Base-by-base conservation (phyloP, 1,140 invertebrate genomes). In the Heliconius hermathena region DNA sequence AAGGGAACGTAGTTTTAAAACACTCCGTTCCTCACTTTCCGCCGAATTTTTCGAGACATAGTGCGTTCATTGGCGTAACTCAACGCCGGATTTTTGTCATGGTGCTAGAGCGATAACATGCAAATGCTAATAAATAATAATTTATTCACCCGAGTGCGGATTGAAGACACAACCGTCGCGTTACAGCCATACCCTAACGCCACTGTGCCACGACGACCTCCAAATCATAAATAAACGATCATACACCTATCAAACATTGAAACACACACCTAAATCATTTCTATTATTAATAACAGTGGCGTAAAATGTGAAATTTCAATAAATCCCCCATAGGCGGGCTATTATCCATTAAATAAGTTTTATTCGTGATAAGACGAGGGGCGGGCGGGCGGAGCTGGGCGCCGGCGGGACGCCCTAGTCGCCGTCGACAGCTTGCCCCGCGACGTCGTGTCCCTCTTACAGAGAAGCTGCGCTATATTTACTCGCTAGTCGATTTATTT, bases 281-380 rank as follows among this genome's bases (percentile, higher is more conserved):
- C 84, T 88, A 88, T 88, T 83, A 86, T 89, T 87, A 90, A 89
- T 88, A 87, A 87, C 81, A 82, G 83, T 80, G 78, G 79, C 85
- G 83, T 88, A 89, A 90, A 88, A 84, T 82, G 80, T 76, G 83
- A 88, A 87, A 90, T 88, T 92, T 92, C 89, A 91, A 91, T 91
- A 86, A 83, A 85, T 83, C 88, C 83, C 83, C 86, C 88, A 91
- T 91, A 87, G 87, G 83, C 85, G 83, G 83, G 80, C 85, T 89
- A 90, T 94, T 93, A 94, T 89, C 90, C 91, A 90, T 92, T 90
- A 92, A 94, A 93, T 93, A 90, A 91, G 93, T 93, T 92, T 93
- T 89, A 91, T 90, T 92, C 86, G 85, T 92, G 91, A 93, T 92
- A 92, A 92, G 91, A 86, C 86, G 88, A 76, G 90, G 87, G 90